These are phyloP conservation scores for Drosophila ezoana DNA, from an alignment of 2,888 invertebrate genomes.

Conservation along the genomic window DNA sequence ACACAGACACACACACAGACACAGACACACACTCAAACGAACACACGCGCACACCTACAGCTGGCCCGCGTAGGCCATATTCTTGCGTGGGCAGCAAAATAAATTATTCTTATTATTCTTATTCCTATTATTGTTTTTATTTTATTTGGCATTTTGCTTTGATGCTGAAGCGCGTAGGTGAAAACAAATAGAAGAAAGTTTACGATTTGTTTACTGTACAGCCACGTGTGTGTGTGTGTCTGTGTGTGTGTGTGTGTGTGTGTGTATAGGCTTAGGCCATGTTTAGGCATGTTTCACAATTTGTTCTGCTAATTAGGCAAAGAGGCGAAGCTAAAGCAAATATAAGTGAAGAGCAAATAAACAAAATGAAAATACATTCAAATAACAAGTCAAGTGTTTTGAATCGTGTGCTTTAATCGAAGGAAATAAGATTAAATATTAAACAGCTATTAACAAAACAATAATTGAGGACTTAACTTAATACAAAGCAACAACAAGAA, in stretches of 20 bases:
- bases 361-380: not conserved
- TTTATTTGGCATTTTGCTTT: slow-evolving; percentile 30
- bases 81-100: slow-evolving; percentile 45
- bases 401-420: not conserved
- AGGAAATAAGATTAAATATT: not conserved
- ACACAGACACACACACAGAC: not conserved
- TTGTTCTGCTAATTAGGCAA: slow-evolving; percentile 42
- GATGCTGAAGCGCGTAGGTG: slow-evolving; percentile 25
- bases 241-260: slow-evolving; percentile 4
- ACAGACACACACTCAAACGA: not conserved
- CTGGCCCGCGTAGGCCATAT: slow-evolving; percentile 18
- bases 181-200: slow-evolving; percentile 37
- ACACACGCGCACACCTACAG: slow-evolving; percentile 1
- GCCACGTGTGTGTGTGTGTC: slow-evolving; percentile 34
- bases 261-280: slow-evolving; percentile 3
- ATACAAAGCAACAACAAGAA: slow-evolving; percentile 21
- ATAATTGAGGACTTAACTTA: not conserved
- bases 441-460: not conserved
- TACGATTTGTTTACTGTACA: slow-evolving; percentile 64
- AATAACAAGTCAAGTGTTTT: slow-evolving; percentile 1
- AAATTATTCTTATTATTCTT: slow-evolving; percentile 51
- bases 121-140: slow-evolving; percentile 27
- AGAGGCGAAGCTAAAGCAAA: slow-evolving; percentile 1
- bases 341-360: slow-evolving; percentile 1
- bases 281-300: slow-evolving; percentile 31